These are phyloP conservation scores for Dipodomys merriami DNA, from an alignment of 2,113 vertebrate species.

Conservation along the genomic window DNA sequence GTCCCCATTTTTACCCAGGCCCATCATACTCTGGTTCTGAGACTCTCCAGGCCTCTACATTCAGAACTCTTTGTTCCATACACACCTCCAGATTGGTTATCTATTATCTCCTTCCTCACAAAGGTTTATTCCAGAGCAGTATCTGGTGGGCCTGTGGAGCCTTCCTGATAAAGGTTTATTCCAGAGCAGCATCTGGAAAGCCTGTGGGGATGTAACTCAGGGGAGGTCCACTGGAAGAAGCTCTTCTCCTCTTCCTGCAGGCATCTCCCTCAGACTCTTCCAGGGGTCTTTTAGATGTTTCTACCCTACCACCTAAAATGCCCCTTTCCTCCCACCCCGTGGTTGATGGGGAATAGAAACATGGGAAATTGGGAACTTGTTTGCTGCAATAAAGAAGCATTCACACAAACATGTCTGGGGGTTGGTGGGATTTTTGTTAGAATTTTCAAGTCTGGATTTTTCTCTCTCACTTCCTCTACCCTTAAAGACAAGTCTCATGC, in stretches of 20 bases:
- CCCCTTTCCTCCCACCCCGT: neutral
- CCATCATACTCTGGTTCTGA: neutral
- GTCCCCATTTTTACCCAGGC: neutral
- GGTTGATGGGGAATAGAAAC: slow-evolving; percentile 37
- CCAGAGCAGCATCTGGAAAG: neutral
- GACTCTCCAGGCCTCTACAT: neutral
- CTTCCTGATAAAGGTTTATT: neutral
- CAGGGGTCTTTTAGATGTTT: neutral
- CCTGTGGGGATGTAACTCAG: neutral
- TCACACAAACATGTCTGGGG: neutral
- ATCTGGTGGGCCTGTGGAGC: neutral
- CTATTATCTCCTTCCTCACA: neutral
- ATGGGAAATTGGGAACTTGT: neutral
- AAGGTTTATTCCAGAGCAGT: neutral
- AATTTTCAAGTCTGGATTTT: neutral
- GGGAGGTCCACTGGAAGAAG: neutral
- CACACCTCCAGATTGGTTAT: neutral
- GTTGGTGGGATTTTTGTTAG: neutral
- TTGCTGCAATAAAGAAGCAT: neutral
- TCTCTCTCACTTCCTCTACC: neutral
- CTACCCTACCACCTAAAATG: neutral
- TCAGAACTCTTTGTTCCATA: neutral
- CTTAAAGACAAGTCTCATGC: neutral
- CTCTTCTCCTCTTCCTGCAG: neutral
- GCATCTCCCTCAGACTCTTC: neutral